These are phyloP conservation scores for Norana najaformis DNA, from an alignment of 2,888 invertebrate genomes.

Conservation along the genomic window DNA sequence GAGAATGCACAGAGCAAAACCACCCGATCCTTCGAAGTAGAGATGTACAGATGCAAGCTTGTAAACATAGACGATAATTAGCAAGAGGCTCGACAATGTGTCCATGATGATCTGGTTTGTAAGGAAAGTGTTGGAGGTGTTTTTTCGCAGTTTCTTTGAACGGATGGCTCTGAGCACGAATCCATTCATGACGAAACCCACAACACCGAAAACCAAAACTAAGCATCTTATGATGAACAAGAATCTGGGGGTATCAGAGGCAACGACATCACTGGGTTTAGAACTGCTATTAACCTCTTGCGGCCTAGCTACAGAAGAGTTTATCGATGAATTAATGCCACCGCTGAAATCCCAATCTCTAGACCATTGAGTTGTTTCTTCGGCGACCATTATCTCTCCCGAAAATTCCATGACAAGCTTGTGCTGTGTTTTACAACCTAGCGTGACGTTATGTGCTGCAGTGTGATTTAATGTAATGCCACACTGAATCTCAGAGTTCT, in stretches of 20 bases:
- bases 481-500: no score
- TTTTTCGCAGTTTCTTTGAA: background rate
- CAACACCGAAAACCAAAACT: background rate
- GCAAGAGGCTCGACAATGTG: background rate
- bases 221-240: background rate
- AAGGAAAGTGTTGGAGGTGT: slow-evolving; percentile 22
- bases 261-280: background rate
- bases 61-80: background rate
- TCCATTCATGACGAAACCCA: background rate
- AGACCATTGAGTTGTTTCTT: no score
- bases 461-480: no score
- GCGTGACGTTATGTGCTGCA: no score
- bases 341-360: background rate
- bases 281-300: background rate
- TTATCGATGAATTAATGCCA: background rate
- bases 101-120: slow-evolving; percentile 20
- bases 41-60: background rate
- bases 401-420: no score
- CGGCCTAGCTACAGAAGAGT: no score
- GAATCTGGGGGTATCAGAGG: background rate
- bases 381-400: no score
- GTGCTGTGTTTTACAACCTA: no score
- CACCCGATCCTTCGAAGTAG: background rate
- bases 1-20: background rate
- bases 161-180: slow-evolving; percentile 24